phyloP scores from a whole-genome alignment of 1,140 invertebrate species.

The Drosophila takahashii region DNA sequence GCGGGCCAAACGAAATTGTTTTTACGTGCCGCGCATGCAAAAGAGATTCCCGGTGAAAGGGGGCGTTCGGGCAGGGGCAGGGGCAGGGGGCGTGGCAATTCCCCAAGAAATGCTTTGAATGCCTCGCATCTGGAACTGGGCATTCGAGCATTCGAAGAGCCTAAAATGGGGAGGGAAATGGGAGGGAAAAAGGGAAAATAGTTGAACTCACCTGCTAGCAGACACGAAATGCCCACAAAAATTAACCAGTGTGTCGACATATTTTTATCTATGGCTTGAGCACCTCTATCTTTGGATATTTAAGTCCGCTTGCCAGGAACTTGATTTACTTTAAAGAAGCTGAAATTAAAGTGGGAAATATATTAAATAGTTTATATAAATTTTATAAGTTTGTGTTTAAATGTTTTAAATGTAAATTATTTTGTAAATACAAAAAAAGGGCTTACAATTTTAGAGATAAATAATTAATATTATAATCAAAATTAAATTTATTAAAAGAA shows the following conservation, averaged over 20 bases:
- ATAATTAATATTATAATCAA: too few species aligned
- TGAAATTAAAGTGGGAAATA: not conserved
- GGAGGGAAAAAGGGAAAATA: not conserved
- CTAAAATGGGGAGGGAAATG: not conserved
- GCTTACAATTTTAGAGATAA: too few species aligned
- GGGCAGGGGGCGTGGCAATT: constrained; percentile 2
- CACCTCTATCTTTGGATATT: not conserved
- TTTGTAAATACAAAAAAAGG: too few species aligned
- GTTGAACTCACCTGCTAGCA: constrained; percentile 52
- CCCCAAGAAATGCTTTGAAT: not conserved
- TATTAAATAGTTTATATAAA: not conserved
- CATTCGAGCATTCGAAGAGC: not conserved
- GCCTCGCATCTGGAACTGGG: not conserved
- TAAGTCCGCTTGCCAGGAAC: constrained; percentile 10
- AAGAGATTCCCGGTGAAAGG: constrained; percentile 1
- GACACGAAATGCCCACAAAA: constrained; percentile 31
- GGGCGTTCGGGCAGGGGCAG: not conserved
- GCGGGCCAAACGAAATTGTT: constrained; percentile 60
- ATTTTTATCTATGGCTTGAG: not conserved
- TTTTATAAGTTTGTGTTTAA: too few species aligned
- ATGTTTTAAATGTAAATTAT: too few species aligned
- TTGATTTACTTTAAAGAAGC: not conserved
- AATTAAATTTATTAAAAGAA: too few species aligned
- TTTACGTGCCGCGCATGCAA: constrained; percentile 65
- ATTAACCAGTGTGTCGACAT: constrained; percentile 61